Base-by-base conservation (phyloP, 2,797 vertebrate genomes). In the Chelidonichthys spinosus region DNA sequence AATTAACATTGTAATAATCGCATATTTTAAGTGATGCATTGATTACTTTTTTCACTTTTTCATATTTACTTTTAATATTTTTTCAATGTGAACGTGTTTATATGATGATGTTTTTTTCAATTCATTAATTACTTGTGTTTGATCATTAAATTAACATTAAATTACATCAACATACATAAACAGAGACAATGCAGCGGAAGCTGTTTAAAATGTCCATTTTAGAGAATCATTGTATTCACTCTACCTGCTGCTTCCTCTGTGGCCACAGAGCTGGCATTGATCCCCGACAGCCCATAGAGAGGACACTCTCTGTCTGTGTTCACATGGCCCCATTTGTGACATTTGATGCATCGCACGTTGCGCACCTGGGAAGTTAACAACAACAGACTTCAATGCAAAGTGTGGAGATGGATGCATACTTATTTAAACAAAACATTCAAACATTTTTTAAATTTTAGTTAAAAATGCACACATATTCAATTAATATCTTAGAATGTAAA, bases 261-360 rank as follows among this genome's bases (percentile, higher is more conserved):
- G 64, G 96, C 90, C 90, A 97, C 91, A 1, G 98, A 96, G 87
- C 96, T 99, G 25, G 98, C 98, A 1, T 99, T 99, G 93, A 99
- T 99, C 58, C 98, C 98, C 4, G 98, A 99, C 75, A 99, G 96
- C 25, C 98, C 98, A 78, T 95, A 99, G 10, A 99, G 95, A 63
- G 98, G 98, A 86, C 98, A 99, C 77, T 99, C 98, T 84, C 98
- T 92, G 86, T 99, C 98, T 0, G 98, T 99, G 94, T 99, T 99
- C 79, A 99, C 97, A 1, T 99, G 98, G 72, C 98, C 98, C 98
- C 98, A 99, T 80, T 99, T 99, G 93, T 99, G 98, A 89, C 98
- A 99, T 85, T 99, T 99, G 88, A 99, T 99, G 79, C 98, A 99
- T 13, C 97, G 95, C 74, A 99, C 98, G 14, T 99, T 99, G 81